Conservation (phyloP, 2,797 vertebrate species). For the Gambelia wislizenii region DNA sequence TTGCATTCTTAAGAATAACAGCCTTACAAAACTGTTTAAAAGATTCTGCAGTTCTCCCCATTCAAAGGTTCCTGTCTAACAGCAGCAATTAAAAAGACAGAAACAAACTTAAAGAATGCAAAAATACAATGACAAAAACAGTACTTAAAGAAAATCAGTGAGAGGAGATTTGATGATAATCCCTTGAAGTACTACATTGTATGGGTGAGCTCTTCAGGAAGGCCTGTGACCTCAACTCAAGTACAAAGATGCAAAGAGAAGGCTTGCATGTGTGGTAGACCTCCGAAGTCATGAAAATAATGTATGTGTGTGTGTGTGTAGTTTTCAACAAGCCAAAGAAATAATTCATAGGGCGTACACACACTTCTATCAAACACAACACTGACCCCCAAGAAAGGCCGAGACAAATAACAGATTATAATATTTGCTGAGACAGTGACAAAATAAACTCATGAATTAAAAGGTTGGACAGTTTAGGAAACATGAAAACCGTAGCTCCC, state of each 20-base stretch:
- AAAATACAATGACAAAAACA: accelerated
- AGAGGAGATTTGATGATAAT: background rate
- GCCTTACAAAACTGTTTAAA: background rate
- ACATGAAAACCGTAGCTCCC: constrained; percentile 42
- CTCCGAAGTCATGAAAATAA: constrained; percentile 33
- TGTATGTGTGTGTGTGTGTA: background rate
- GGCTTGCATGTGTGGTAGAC: background rate
- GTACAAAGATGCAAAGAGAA: background rate
- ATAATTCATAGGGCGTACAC: constrained; percentile 15
- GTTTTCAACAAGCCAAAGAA: background rate
- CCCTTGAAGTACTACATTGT: background rate
- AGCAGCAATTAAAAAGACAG: background rate
- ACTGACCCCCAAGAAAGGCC: constrained; percentile 41
- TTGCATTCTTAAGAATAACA: accelerated
- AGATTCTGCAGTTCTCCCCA: accelerated
- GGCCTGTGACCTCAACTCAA: constrained; percentile 11
- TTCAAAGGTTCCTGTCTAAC: background rate
- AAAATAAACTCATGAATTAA: constrained; percentile 41
- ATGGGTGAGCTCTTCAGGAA: background rate
- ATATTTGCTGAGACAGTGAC: constrained; percentile 37
- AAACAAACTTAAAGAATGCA: background rate
- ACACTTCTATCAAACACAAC: constrained; percentile 32
- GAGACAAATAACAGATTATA: background rate
- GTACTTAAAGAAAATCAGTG: background rate
- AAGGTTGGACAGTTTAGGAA: constrained; percentile 37